Conservation (phyloP, 2,797 vertebrate species). For the Molossus alvarezi region DNA sequence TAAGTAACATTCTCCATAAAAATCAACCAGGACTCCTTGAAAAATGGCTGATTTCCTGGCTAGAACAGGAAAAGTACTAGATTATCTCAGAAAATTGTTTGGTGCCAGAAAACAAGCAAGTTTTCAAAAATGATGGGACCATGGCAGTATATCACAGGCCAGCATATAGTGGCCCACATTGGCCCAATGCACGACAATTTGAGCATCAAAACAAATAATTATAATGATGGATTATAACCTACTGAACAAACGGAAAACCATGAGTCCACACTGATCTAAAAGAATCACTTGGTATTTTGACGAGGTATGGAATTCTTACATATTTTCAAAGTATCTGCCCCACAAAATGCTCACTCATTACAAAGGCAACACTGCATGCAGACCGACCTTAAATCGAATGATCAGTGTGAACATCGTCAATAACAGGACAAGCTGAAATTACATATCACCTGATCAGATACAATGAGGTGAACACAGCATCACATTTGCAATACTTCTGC, state of each 20-base stretch:
- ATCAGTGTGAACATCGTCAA: background rate
- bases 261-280: background rate
- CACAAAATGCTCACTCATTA: background rate
- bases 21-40: background rate
- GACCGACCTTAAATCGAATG: background rate
- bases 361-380: background rate
- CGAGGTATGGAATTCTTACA: background rate
- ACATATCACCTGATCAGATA: background rate
- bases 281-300: background rate
- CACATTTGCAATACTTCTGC: background rate
- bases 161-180: background rate
- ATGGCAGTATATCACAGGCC: background rate
- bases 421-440: background rate
- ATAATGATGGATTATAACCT: background rate
- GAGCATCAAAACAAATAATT: constrained; percentile 53
- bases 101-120: background rate
- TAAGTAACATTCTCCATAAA: background rate
- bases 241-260: background rate
- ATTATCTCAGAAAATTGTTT: background rate
- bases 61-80: background rate
- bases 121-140: background rate
- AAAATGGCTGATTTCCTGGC: background rate
- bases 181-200: constrained; percentile 3
- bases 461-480: background rate
- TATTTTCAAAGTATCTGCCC: background rate